Conservation (phyloP, 2,888 invertebrate species). For the Rotaria magnacalcarata region DNA sequence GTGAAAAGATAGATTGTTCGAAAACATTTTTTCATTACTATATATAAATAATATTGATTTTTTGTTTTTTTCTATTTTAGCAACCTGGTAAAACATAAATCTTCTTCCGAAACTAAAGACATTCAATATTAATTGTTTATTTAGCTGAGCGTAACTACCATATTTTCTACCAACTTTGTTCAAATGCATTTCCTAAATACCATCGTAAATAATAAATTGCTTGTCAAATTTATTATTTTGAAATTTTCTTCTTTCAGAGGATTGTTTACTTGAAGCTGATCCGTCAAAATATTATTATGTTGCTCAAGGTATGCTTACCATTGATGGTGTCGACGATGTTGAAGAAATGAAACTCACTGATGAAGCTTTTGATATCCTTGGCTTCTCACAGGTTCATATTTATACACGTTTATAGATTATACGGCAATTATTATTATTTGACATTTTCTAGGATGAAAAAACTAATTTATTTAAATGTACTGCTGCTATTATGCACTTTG, state of each 20-base stretch:
- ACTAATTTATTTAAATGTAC: slow-evolving; percentile 93
- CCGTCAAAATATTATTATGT: slow-evolving; percentile 77
- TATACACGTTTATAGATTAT: not conserved
- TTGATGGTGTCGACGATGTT: slow-evolving; percentile 87
- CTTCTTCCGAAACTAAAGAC: too few relatives aligned
- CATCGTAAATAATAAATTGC: slow-evolving; percentile 40
- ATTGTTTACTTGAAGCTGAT: slow-evolving; percentile 76
- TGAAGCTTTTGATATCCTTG: slow-evolving; percentile 95
- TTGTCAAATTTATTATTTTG: not conserved
- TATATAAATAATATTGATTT: too few relatives aligned
- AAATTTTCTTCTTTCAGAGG: slow-evolving; percentile 61
- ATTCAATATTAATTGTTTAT: too few relatives aligned
- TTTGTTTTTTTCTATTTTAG: too few relatives aligned
- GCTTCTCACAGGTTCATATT: slow-evolving; percentile 72
- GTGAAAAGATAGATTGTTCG: too few relatives aligned
- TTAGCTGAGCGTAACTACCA: slow-evolving; percentile 93
- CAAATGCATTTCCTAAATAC: slow-evolving; percentile 45
- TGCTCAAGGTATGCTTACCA: slow-evolving; percentile 87
- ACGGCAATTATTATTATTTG: not conserved
- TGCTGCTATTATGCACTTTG: slow-evolving; percentile 98
- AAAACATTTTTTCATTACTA: too few relatives aligned
- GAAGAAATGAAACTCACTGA: slow-evolving; percentile 71
- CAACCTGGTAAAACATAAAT: too few relatives aligned
- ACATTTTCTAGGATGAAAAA: slow-evolving; percentile 69
- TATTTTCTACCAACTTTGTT: slow-evolving; percentile 91